Evolutionary conservation across 2,797 vertebrate genomes (phyloP).

Genomic region (Lycodopsis pacificus): DNA sequence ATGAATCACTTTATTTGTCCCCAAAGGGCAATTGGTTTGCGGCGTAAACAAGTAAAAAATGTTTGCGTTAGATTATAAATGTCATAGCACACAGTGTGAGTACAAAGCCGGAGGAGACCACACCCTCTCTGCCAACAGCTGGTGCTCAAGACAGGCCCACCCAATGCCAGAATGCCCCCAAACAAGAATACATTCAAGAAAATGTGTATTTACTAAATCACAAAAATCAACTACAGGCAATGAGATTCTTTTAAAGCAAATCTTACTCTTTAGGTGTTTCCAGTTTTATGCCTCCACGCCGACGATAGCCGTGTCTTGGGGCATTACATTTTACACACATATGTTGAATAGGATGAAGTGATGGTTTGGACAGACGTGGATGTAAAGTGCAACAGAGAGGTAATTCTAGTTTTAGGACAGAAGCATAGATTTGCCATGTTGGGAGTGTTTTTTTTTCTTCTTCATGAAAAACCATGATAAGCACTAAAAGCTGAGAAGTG

Average conservation of each 20-base stretch:
- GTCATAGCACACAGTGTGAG: not conserved
- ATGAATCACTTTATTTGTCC: not conserved
- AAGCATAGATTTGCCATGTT: not conserved
- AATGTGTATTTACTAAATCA: not conserved
- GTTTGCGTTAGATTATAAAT: not conserved
- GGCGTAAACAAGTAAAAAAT: too few relatives aligned
- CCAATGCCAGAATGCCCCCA: not conserved
- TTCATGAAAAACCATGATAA: not conserved
- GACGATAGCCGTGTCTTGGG: too few relatives aligned
- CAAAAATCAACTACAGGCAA: not conserved
- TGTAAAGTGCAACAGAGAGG: not conserved
- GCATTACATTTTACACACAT: too few relatives aligned
- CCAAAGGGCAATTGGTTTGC: not conserved
- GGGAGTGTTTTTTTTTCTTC: not conserved
- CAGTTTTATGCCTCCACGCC: too few relatives aligned
- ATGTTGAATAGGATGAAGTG: not conserved
- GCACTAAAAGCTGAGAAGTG: not conserved
- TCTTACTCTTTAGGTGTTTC: too few relatives aligned
- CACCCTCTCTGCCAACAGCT: slow-evolving; percentile 27
- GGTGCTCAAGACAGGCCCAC: slow-evolving; percentile 1
- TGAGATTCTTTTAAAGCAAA: not conserved
- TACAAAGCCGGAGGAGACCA: slow-evolving; percentile 33
- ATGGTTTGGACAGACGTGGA: not conserved
- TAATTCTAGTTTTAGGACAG: not conserved
- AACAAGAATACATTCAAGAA: not conserved